phyloP scores from a whole-genome alignment of 1,140 invertebrate genomes.

The Vanessa tameamea region DNA sequence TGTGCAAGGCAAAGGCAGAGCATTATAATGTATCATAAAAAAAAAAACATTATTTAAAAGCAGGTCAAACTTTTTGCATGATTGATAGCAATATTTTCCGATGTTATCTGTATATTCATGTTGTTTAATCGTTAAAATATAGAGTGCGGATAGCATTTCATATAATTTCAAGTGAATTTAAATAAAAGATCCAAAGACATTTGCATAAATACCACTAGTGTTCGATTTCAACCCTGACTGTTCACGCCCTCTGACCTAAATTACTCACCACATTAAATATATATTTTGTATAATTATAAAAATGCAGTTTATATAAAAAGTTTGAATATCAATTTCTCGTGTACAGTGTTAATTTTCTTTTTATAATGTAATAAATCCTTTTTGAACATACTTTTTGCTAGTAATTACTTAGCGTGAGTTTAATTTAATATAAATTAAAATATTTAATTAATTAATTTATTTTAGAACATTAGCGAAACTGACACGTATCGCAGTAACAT shows the following conservation, averaged over 20 bases:
- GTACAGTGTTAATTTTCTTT: neutral
- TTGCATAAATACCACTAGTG: conserved; percentile 37
- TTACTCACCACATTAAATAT: conserved; percentile 27
- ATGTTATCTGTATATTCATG: conserved; percentile 7
- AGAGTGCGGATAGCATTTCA: conserved; percentile 19
- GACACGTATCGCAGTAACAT: no score
- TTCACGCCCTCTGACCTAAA: conserved; percentile 35
- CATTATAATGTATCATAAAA: neutral
- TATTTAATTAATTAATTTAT: neutral
- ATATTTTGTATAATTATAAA: conserved; percentile 18
- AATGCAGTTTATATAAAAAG: conserved; percentile 8
- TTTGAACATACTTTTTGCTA: no score
- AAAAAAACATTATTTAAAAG: neutral
- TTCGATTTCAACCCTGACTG: conserved; percentile 36
- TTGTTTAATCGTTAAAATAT: conserved; percentile 21
- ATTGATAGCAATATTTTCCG: neutral
- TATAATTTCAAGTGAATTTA: conserved; percentile 31
- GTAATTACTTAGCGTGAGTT: neutral
- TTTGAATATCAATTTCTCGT: conserved; percentile 3
- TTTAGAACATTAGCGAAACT: no score
- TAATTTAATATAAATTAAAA: neutral
- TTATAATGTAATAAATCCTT: no score
- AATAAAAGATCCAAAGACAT: conserved; percentile 35
- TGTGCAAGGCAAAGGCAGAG: neutral
- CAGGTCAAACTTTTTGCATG: neutral